Conservation (phyloP, 2,888 invertebrate genomes). For the Augiades crinisus region DNA sequence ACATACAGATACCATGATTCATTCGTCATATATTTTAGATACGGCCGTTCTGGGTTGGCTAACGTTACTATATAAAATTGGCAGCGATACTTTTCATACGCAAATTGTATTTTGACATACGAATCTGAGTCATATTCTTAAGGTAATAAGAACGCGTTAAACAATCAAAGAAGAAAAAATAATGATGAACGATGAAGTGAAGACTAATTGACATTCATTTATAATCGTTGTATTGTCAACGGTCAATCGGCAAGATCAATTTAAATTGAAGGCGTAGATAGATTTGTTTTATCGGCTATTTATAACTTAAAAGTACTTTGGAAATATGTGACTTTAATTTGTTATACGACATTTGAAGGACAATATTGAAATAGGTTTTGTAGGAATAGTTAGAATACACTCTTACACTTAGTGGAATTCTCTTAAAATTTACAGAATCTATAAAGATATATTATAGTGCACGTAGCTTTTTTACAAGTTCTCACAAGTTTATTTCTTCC, state of each 20-base stretch:
- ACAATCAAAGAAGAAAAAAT: background rate
- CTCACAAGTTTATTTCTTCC: too few species aligned
- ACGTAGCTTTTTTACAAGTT: too few species aligned
- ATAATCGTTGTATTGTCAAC: slow-evolving; percentile 27
- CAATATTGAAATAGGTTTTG: too few species aligned
- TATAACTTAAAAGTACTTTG: too few species aligned
- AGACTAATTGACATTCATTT: slow-evolving; percentile 30
- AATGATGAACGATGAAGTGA: slow-evolving; percentile 18
- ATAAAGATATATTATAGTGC: too few species aligned
- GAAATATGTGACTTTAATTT: too few species aligned
- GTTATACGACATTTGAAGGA: too few species aligned
- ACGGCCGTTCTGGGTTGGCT: background rate
- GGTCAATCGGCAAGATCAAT: slow-evolving; percentile 20
- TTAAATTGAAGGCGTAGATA: slow-evolving; percentile 11
- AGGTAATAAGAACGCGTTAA: background rate
- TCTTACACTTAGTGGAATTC: too few species aligned
- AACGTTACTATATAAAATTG: slow-evolving; percentile 5
- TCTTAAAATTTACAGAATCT: too few species aligned
- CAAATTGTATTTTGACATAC: background rate
- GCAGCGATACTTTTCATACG: background rate
- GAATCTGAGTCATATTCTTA: background rate
- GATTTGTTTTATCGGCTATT: slow-evolving; percentile 5
- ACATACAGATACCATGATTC: slow-evolving; percentile 5
- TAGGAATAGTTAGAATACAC: too few species aligned
- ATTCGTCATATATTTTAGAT: background rate